phyloP scores from a whole-genome alignment of 2,113 vertebrate genomes.

The Calyptomena viridis region DNA sequence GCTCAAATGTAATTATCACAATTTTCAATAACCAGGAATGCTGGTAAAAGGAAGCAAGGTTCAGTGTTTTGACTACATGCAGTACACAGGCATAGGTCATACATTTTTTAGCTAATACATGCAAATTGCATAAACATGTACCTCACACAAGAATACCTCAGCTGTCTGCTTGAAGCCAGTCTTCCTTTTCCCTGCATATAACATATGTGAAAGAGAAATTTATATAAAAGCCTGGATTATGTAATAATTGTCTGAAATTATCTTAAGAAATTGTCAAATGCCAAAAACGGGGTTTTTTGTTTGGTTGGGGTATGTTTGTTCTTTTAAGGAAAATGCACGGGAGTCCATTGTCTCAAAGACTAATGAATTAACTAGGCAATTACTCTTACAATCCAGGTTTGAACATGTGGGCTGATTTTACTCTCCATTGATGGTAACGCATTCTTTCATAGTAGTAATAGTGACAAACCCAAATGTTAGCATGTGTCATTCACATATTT shows the following conservation, averaged over 20 bases:
- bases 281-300: not conserved
- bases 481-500: not conserved
- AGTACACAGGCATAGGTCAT: not conserved
- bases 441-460: not conserved
- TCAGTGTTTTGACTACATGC: not conserved
- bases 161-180: not conserved
- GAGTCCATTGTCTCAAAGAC: not conserved
- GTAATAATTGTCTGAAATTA: not conserved
- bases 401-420: not conserved
- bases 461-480: not conserved
- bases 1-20: not conserved
- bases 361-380: not conserved
- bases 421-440: not conserved
- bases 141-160: constrained; percentile 2
- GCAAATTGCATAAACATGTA: not conserved
- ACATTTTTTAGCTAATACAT: not conserved
- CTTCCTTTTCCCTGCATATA: not conserved
- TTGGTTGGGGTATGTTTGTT: not conserved
- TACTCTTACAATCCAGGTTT: not conserved
- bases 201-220: not conserved
- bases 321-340: not conserved
- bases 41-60: not conserved
- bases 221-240: not conserved
- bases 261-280: not conserved
- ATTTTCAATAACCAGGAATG: not conserved